phyloP scores from a whole-genome alignment of 2,888 invertebrate species.

The Agrochola litura region DNA sequence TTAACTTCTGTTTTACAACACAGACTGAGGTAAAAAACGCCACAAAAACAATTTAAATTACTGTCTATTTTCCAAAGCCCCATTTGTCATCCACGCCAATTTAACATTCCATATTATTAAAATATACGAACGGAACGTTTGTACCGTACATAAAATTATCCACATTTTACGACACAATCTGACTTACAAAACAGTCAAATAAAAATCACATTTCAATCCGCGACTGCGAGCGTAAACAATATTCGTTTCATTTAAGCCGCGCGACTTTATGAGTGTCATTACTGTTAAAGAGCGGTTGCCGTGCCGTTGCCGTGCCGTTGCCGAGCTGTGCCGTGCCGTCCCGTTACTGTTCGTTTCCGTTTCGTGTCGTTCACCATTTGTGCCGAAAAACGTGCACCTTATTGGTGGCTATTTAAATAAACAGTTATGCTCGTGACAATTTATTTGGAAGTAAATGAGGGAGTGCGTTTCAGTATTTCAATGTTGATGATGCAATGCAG shows the following conservation, averaged over 20 bases:
- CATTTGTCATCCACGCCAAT: slow-evolving; percentile 1
- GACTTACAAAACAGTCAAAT: slow-evolving; percentile 51
- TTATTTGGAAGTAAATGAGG: slow-evolving; percentile 43
- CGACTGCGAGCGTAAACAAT: slow-evolving; percentile 56
- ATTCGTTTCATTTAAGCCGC: slow-evolving; percentile 53
- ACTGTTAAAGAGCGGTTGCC: slow-evolving; percentile 29
- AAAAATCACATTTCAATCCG: slow-evolving; percentile 56
- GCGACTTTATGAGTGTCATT: slow-evolving; percentile 54
- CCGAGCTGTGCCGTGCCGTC: not conserved
- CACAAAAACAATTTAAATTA: not conserved
- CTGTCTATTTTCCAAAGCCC: slow-evolving; percentile 15
- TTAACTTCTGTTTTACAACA: not conserved
- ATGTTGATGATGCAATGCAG: slow-evolving; percentile 28
- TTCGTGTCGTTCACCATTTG: not conserved
- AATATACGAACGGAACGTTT: slow-evolving; percentile 34
- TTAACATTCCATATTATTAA: slow-evolving; percentile 30
- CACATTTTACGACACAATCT: slow-evolving; percentile 49
- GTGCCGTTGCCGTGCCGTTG: slow-evolving; percentile 3
- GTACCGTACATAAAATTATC: slow-evolving; percentile 33
- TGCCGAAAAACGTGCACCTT: slow-evolving; percentile 17
- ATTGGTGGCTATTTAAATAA: slow-evolving; percentile 51
- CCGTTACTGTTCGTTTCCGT: not conserved
- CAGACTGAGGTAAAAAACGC: not conserved
- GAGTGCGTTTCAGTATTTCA: slow-evolving; percentile 32
- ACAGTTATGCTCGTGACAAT: slow-evolving; percentile 38